Percentiles rank a stretch among this genome's conserved stretches.
Conservation (phyloP, 1,140 invertebrate genomes). For the Hirudo medicinalis region DNA sequence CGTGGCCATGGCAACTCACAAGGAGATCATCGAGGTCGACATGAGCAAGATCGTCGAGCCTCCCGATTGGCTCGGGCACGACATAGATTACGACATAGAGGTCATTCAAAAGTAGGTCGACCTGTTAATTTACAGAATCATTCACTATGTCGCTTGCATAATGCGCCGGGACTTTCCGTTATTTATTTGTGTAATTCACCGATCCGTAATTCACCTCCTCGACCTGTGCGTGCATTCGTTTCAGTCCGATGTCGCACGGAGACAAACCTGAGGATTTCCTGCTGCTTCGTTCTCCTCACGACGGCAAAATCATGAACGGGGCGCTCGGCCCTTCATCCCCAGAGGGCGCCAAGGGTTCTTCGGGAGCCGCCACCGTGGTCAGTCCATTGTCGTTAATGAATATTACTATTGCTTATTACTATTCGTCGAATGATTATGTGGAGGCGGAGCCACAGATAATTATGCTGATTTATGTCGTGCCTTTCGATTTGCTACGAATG, state of each 20-base stretch:
- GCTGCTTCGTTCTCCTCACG: constrained; percentile 72
- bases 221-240: constrained; percentile 15
- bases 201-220: not conserved
- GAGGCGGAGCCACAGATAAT: too few species aligned
- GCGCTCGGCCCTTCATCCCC: constrained; percentile 11
- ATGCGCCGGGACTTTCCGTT: not conserved
- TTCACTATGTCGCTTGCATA: not conserved
- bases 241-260: constrained; percentile 47
- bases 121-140: not conserved
- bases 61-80: constrained; percentile 77
- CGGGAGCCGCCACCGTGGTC: constrained; percentile 74
- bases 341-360: constrained; percentile 48
- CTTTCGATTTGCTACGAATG: too few species aligned
- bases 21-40: constrained; percentile 94
- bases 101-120: constrained; percentile 56
- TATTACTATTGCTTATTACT: constrained; percentile 15
- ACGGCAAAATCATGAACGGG: constrained; percentile 36
- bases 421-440: not conserved
- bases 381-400: constrained; percentile 37
- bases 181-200: too few species aligned
- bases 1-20: constrained; percentile 79
- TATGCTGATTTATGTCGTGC: too few species aligned
- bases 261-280: constrained; percentile 55
- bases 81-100: constrained; percentile 86
- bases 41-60: constrained; percentile 74